Conservation (phyloP, 2,888 invertebrate species). For the Drosophila merina region DNA sequence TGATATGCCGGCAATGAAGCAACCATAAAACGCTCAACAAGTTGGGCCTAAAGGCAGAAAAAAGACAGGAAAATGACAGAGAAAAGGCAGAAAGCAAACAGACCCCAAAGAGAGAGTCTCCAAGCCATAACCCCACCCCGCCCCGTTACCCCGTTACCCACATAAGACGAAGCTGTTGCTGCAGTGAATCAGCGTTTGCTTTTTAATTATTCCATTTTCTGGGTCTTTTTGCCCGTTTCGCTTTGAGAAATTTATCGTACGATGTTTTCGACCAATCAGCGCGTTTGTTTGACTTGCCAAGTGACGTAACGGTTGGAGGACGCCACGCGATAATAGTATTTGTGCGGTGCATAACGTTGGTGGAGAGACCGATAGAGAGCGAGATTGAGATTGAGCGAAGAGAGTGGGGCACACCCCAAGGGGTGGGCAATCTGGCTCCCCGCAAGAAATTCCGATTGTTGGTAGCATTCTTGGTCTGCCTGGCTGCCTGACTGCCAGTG, state of each 20-base stretch:
- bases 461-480: slow-evolving; percentile 32
- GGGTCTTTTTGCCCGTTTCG: slow-evolving; percentile 64
- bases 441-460: slow-evolving; percentile 47
- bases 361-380: slow-evolving; percentile 6
- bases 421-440: slow-evolving; percentile 15
- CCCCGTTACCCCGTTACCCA: slow-evolving; percentile 2
- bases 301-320: slow-evolving; percentile 80
- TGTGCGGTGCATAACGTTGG: slow-evolving; percentile 13
- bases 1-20: slow-evolving; percentile 44
- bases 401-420: slow-evolving; percentile 2
- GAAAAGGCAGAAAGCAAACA: slow-evolving; percentile 5
- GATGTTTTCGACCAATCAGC: slow-evolving; percentile 83
- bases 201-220: slow-evolving; percentile 68
- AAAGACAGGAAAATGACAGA: not conserved
- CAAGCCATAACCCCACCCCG: not conserved
- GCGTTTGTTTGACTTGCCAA: slow-evolving; percentile 73
- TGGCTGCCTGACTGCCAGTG: no score
- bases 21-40: slow-evolving; percentile 58
- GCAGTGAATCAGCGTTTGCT: slow-evolving; percentile 48
- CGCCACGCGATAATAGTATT: slow-evolving; percentile 58
- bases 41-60: slow-evolving; percentile 40
- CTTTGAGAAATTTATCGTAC: slow-evolving; percentile 82
- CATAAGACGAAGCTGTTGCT: slow-evolving; percentile 29
- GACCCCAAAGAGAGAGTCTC: slow-evolving; percentile 5
- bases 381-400: not conserved